Percentiles rank a stretch among this genome's conserved stretches.
phyloP scores from a whole-genome alignment of 1,140 invertebrate species.

The Rhagoletis pomonella region DNA sequence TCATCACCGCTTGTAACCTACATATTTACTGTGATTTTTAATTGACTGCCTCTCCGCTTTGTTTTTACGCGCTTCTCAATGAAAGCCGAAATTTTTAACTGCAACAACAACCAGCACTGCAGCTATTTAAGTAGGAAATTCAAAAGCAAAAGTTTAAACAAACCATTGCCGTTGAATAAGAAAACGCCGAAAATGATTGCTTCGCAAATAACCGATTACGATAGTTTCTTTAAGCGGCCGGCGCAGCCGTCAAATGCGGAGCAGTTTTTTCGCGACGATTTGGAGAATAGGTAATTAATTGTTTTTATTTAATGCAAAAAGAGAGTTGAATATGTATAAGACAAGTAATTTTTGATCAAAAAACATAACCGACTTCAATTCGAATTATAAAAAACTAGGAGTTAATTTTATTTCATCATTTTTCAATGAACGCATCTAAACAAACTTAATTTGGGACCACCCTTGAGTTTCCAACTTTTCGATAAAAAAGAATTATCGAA shows the following conservation, averaged over 20 bases:
- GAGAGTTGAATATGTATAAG: no score
- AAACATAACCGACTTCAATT: no score
- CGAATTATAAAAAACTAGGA: no score
- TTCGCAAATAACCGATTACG: conserved; percentile 66
- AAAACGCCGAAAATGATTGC: conserved; percentile 63
- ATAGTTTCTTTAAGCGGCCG: conserved; percentile 67
- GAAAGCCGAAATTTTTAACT: neutral
- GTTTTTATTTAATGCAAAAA: no score
- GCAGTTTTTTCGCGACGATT: conserved; percentile 66
- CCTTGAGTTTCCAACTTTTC: no score
- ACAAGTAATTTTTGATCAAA: no score
- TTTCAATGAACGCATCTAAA: no score
- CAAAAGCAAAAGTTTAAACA: conserved; percentile 14
- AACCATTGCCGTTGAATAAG: conserved; percentile 35
- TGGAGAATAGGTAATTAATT: conserved; percentile 59
- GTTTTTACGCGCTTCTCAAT: neutral
- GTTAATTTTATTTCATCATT: no score
- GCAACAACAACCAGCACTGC: conserved; percentile 18
- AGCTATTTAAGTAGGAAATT: conserved; percentile 44
- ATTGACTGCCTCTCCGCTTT: neutral
- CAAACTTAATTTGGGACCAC: no score
- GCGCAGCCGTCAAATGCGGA: conserved; percentile 70
- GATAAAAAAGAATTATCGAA: no score
- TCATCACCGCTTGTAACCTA: neutral
- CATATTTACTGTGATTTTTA: conserved; percentile 1